A percentile compares a stretch with the other conserved stretches of the same genome.
These are phyloP conservation scores for Cariama cristata DNA, from an alignment of 2,113 vertebrate species.

Conservation along the genomic window DNA sequence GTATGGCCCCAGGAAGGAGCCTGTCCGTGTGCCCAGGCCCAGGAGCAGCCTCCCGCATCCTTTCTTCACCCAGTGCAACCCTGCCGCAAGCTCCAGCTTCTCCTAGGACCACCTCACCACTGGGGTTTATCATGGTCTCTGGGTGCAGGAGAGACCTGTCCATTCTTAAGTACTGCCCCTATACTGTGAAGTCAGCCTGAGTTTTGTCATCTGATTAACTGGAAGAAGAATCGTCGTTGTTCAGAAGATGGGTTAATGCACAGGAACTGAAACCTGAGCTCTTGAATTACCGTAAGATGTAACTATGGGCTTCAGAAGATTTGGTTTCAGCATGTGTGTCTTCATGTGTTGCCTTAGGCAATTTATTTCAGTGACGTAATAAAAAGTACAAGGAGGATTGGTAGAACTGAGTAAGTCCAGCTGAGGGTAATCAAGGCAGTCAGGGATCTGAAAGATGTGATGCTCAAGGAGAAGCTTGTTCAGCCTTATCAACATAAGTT, in stretches of 20 bases:
- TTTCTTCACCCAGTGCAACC: neutral
- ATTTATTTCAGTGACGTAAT: neutral
- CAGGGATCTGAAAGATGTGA: neutral
- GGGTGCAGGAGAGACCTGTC: neutral
- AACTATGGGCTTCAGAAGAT: neutral
- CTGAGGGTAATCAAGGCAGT: neutral
- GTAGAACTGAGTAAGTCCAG: neutral
- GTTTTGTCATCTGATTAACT: neutral
- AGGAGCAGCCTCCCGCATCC: fast-evolving
- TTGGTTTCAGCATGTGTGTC: neutral
- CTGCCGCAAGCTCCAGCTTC: neutral
- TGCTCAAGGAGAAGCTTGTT: neutral
- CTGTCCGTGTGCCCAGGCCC: fast-evolving
- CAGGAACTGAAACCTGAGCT: slow-evolving; percentile 8
- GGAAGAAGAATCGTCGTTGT: neutral
- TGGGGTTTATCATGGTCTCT: fast-evolving
- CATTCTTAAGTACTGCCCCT: fast-evolving
- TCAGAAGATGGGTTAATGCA: neutral
- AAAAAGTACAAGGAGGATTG: neutral
- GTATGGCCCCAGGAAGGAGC: neutral
- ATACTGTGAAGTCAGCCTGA: fast-evolving
- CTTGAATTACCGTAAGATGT: neutral
- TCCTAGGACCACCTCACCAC: neutral
- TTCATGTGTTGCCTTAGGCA: neutral
- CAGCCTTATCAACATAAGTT: neutral